phyloP scores from a whole-genome alignment of 1,140 invertebrate species.

The Drosophila kohkoa region DNA sequence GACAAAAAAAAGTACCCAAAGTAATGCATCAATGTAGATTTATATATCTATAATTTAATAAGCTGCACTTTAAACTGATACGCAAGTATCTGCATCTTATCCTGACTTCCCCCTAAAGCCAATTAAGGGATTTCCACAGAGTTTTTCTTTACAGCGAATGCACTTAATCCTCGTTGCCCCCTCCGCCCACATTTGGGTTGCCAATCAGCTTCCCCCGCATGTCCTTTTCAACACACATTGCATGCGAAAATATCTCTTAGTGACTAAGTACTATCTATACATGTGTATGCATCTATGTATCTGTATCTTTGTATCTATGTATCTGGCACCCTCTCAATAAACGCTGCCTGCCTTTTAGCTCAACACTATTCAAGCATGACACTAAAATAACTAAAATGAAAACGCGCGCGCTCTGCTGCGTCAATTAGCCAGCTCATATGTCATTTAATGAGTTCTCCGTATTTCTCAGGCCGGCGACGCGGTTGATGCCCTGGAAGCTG shows the following conservation, averaged over 20 bases:
- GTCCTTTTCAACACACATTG: slow-evolving; percentile 13
- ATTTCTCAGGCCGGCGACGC: slow-evolving; percentile 40
- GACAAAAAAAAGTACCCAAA: slow-evolving; percentile 7
- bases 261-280: slow-evolving; percentile 1
- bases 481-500: slow-evolving; percentile 41
- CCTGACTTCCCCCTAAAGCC: slow-evolving; percentile 20
- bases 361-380: slow-evolving; percentile 49
- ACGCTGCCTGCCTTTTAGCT: slow-evolving; percentile 29
- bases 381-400: slow-evolving; percentile 31
- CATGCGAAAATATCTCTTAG: slow-evolving; percentile 18
- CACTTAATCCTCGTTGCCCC: slow-evolving; percentile 28
- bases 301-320: slow-evolving; percentile 14
- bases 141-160: slow-evolving; percentile 33
- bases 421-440: slow-evolving; percentile 41
- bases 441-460: slow-evolving; percentile 44
- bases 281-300: slow-evolving; percentile 4
- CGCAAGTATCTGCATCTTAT: not conserved
- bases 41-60: slow-evolving; percentile 18
- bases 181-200: slow-evolving; percentile 25
- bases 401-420: slow-evolving; percentile 11
- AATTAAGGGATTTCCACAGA: slow-evolving; percentile 43
- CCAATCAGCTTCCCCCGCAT: slow-evolving; percentile 39
- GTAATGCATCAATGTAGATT: slow-evolving; percentile 9
- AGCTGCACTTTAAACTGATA: slow-evolving; percentile 26
- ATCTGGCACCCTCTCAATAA: slow-evolving; percentile 24